Evolutionary conservation across 2,888 invertebrate genomes (phyloP), one percentile per base, ranked within the genome.

Genomic region (Cephus pulcher): DNA sequence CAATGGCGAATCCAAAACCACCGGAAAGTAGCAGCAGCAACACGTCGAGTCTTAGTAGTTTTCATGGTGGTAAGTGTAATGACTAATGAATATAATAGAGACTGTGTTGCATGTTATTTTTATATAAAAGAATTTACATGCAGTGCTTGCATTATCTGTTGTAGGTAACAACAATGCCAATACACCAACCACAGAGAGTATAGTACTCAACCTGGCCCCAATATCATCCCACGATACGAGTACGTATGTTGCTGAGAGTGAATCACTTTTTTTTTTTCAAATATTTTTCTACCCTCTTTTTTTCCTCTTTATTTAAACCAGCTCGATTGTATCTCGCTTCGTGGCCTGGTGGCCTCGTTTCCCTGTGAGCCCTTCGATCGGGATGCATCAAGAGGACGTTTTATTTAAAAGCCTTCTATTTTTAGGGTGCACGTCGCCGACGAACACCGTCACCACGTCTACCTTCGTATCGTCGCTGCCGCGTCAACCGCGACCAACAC

Each of bases 121-220:
- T 12, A 75, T 40, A 68, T 30, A 33, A 6, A 75, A 68, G 12
- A 23, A 12, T 11, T 75, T 30, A 23, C 1, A 30, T 75, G 4
- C 37, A 75, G 40, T 40, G 11, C n/a, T 69, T 34, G 56, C 23
- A 0, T 6, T 56, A 56, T 56, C 56, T 56, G 56, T 56, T 23
- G 56, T 56, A 56, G 56, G 56, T 79, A 89, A 88, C 80, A 91
- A 89, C 80, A 88, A 87, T 79, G 81, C 83, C 75, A 87, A 84
- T 70, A 90, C 89, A 9, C 91, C 91, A 30, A 88, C 86, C 34
- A 88, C 89, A 34, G 91, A 91, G 80, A 91, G 87, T 84, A 95
- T 96, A 81, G 95, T 96, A 81, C 92, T 97, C 77, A 96, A 96
- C 90, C 94, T 97, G 92, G 95, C 96, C 75, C 96, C 96, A 6